Conservation (phyloP, 2,113 vertebrate species). For the Bothrops jararaca region DNA sequence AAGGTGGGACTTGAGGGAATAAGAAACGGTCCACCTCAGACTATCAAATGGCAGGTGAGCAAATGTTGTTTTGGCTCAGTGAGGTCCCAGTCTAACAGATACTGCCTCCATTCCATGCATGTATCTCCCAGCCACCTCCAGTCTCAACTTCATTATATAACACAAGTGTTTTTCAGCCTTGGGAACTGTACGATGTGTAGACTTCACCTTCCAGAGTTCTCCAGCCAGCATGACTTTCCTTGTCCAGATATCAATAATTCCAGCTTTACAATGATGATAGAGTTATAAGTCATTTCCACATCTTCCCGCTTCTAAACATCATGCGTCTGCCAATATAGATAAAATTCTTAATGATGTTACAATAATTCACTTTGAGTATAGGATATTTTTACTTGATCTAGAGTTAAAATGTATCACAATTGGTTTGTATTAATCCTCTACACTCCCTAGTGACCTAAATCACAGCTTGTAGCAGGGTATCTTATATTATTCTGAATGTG, state of each 20-base stretch:
- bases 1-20: neutral
- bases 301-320: neutral
- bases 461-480: neutral
- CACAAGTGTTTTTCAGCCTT: neutral
- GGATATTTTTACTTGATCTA: neutral
- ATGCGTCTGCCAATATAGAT: neutral
- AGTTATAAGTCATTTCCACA: neutral
- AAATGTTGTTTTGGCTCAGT: neutral
- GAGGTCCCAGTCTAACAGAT: neutral
- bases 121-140: neutral
- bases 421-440: neutral
- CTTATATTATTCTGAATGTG: neutral
- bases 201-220: neutral
- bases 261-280: neutral
- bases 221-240: neutral
- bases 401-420: neutral
- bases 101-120: neutral
- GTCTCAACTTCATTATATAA: neutral
- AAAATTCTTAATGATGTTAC: neutral
- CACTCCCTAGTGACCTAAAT: neutral
- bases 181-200: neutral
- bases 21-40: neutral
- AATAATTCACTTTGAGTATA: neutral
- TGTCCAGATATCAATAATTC: neutral
- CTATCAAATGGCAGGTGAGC: neutral